Evolutionary conservation across 2,888 invertebrate species (phyloP), one percentile per base, ranked within the genome.

Genomic region (Caenorhabditis doughertyi): DNA sequence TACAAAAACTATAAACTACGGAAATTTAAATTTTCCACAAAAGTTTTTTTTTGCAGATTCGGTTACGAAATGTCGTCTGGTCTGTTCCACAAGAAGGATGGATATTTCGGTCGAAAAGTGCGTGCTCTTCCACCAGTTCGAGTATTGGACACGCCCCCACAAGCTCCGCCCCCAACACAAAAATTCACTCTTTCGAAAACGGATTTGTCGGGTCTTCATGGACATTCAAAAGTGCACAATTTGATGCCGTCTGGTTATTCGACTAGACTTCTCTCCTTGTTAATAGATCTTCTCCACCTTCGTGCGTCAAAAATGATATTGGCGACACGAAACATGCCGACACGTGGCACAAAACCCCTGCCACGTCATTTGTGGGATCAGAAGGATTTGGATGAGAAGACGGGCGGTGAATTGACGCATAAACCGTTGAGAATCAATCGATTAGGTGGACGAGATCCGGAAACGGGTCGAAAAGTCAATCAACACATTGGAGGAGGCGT

Each of bases 401-500:
- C 89, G 16, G 85, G 83, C 42, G 90, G 89, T 18, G 58, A 85
- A 39, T 91, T 91, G 79, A 91, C 91, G 0, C 86, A 88, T 58
- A 85, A 90, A 56, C 91, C 91, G 44, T 80, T 91, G n/a, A 64
- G 84, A 39, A 84, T 88, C 72, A 84, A 83, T 60, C 83, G 87
- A 67, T 60, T 91, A 65, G 91, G 91, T 56, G 91, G 91, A 51
- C 81, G 91, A 11, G 84, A 91, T 74, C 91, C 91, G 39, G 88
- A 88, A 29, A 88, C 88, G 0, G 88, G 88, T 11, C 82, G 86
- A 32, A 88, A 88, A 77, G 85, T 89, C 35, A 92, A 92, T 71
- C 90, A 90, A 70, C 90, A 90, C 73, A 89, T 92, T 67, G 92
- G 92, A n/a, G 92, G 91, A 0, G 92, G 92, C 32, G 85, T 87